Base-by-base conservation (phyloP, 2,888 invertebrate genomes). In the Pammene fasciana region DNA sequence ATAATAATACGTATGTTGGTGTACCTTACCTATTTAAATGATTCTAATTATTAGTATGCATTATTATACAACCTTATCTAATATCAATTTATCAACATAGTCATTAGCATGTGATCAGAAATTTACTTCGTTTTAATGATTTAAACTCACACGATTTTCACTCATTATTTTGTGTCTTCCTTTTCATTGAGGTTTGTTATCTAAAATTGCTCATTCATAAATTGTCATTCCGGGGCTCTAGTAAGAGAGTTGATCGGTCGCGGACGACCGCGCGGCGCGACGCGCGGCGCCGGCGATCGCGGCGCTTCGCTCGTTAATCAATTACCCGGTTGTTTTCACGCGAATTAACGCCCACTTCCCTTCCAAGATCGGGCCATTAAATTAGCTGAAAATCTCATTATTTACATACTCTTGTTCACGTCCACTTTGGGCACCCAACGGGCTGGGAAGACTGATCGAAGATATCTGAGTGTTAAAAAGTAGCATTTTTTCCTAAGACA, bases 301-400 rank as follows among this genome's bases (percentile, higher is more conserved):
- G 75, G 70, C 71, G 71, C 72, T 75, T 38, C 59, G 72, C 76
- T 78, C 76, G 80, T 82, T 85, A 83, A 83, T 86, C 88, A 87
- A 88, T 88, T 87, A 85, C 76, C 72, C 81, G 86, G 80, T 82
- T 87, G 86, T 86, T 88, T 87, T 84, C 84, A 83, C 80, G 80
- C 83, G 80, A 86, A 85, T 87, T 85, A 86, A 81, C 82, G 77
- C 76, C 72, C 71, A 73, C 74, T 82, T 76, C 79, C 79, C 74
- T 73, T 71, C 72, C 68, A 48, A 65, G 52, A 67, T 72, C 61
- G 61, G 72, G 73, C 72, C 65, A 73, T 48, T 52, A 71, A 72
- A 74, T 26, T 38, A 34, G 75, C 74, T 72, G 61, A 11, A 45
- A 16, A 57, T 50, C 38, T 11, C 54, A 41, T 71, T 52, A 54